These are phyloP conservation scores for Parnassius smintheus DNA, from an alignment of 2,888 invertebrate genomes.

Conservation along the genomic window DNA sequence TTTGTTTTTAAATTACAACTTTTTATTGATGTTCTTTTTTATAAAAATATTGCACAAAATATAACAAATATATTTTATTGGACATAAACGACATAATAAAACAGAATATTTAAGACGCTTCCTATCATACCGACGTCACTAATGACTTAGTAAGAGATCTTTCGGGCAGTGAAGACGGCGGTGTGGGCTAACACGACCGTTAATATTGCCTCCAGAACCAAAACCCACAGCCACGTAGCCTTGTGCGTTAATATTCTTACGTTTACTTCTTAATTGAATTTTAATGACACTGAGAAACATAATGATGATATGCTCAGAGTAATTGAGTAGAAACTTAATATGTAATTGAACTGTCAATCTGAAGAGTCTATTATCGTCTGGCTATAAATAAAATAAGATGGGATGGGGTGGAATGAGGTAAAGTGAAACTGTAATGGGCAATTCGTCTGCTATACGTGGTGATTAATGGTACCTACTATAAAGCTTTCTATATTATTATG, in stretches of 20 bases:
- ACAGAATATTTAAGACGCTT: neutral
- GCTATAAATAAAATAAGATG: no score
- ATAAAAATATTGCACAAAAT: no score
- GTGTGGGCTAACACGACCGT: constrained; percentile 40
- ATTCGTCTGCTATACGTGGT: no score
- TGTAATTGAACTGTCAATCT: constrained; percentile 22
- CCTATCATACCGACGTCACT: constrained; percentile 3
- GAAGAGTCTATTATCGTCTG: no score
- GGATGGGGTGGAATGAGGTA: neutral
- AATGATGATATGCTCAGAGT: neutral
- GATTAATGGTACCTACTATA: no score
- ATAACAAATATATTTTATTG: no score
- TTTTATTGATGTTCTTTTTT: no score
- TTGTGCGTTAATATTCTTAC: constrained; percentile 14
- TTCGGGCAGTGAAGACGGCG: constrained; percentile 64
- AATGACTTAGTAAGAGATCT: constrained; percentile 18
- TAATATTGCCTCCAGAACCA: constrained; percentile 8
- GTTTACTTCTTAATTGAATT: constrained; percentile 16
- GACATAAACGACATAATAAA: neutral
- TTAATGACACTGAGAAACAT: constrained; percentile 6
- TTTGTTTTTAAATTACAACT: no score
- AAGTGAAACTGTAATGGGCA: neutral
- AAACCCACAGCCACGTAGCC: neutral
- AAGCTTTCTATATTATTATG: no score
- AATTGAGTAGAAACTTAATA: constrained; percentile 18